Percentiles rank a stretch among this genome's conserved stretches.
phyloP scores from a whole-genome alignment of 2,888 invertebrate species.

The Aleiodes testaceus region DNA sequence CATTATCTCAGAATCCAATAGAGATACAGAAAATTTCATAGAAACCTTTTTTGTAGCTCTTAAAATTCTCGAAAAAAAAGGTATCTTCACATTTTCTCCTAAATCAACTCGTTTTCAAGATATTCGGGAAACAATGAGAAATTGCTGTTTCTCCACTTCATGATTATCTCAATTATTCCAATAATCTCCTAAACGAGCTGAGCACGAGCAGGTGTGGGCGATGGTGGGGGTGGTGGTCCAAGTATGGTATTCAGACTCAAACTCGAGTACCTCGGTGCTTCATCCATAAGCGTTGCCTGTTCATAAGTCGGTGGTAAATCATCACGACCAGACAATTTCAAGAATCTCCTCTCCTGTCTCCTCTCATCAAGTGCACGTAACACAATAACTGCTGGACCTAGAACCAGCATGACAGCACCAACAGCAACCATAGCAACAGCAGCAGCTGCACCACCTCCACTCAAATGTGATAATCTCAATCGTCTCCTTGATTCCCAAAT shows the following conservation, averaged over 20 bases:
- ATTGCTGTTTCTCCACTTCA: no score
- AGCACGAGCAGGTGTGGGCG: constrained; percentile 40
- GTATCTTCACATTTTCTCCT: no score
- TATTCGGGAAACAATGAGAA: no score
- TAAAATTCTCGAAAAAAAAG: no score
- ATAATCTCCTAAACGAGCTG: constrained; percentile 32
- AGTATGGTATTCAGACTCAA: constrained; percentile 57
- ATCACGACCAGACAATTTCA: constrained; percentile 55
- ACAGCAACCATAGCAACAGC: constrained; percentile 63
- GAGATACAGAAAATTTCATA: no score
- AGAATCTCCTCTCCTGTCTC: constrained; percentile 56
- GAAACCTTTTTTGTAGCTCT: no score
- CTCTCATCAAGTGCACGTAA: constrained; percentile 59
- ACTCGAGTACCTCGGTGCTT: constrained; percentile 64
- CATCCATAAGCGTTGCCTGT: constrained; percentile 60
- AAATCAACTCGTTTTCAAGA: no score
- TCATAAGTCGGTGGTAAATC: constrained; percentile 63
- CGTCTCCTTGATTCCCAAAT: constrained; percentile 45
- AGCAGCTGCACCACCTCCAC: constrained; percentile 58
- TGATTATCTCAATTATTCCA: no score
- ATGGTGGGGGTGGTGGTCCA: constrained; percentile 47
- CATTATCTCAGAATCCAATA: no score
- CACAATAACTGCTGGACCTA: constrained; percentile 62
- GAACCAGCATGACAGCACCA: constrained; percentile 61
- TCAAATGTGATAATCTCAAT: constrained; percentile 48